Percentiles rank a stretch among this genome's conserved stretches.
These are phyloP conservation scores for Drosophila putrida DNA, from an alignment of 2,888 invertebrate genomes.

Conservation along the genomic window DNA sequence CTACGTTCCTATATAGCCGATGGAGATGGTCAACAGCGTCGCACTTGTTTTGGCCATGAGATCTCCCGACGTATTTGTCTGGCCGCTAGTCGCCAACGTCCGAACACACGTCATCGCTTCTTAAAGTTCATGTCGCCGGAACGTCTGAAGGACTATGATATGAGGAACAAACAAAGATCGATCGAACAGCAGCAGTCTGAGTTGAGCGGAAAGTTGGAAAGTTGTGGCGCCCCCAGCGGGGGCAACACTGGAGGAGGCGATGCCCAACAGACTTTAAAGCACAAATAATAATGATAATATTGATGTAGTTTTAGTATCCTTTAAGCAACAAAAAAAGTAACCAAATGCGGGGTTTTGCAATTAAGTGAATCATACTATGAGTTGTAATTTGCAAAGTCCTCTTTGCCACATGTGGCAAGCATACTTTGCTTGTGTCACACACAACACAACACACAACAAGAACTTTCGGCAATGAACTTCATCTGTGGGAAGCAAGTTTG, in stretches of 20 bases:
- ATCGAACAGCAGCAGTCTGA: constrained; percentile 20
- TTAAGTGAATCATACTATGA: constrained; percentile 67
- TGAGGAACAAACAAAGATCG: constrained; percentile 10
- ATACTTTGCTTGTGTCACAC: constrained; percentile 21
- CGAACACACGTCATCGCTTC: constrained; percentile 1
- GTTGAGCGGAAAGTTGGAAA: constrained; percentile 8
- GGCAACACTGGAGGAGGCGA: constrained; percentile 6
- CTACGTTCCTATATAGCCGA: constrained; percentile 52
- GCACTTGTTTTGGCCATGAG: constrained; percentile 55
- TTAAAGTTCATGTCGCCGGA: constrained; percentile 32
- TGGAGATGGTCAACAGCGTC: constrained; percentile 26
- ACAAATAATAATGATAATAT: constrained; percentile 15
- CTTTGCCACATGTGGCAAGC: constrained; percentile 23
- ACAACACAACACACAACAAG: neutral
- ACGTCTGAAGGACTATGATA: constrained; percentile 43
- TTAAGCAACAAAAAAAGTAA: too few species aligned
- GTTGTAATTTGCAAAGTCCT: constrained; percentile 70
- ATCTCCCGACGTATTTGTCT: constrained; percentile 37
- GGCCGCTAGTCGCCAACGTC: constrained; percentile 24
- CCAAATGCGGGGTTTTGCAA: constrained; percentile 44
- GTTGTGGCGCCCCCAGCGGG: neutral
- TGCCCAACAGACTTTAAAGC: constrained; percentile 9
- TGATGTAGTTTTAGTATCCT: neutral
- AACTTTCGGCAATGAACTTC: constrained; percentile 79
- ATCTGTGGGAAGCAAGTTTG: constrained; percentile 21